Conservation (phyloP, 2,797 vertebrate species). For the Pelodytes ibericus region DNA sequence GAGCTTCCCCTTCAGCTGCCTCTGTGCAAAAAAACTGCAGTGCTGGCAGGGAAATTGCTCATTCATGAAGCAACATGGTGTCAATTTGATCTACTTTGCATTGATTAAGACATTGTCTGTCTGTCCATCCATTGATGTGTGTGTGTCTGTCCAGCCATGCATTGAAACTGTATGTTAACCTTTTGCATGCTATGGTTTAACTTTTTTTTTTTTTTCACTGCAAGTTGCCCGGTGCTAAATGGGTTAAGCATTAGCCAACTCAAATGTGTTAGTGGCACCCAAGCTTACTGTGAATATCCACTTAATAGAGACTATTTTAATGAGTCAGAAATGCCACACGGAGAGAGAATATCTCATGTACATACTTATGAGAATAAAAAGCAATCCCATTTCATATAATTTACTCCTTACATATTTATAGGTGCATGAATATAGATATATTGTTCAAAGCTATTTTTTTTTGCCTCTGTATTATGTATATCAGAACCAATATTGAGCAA, state of each 20-base stretch:
- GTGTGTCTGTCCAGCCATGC: too few species aligned
- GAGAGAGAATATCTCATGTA: constrained; percentile 17
- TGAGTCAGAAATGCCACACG: constrained; percentile 6
- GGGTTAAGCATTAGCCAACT: not conserved
- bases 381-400: constrained; percentile 17
- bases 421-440: constrained; percentile 20
- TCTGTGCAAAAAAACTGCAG: too few species aligned
- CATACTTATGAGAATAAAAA: constrained; percentile 21
- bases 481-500: not conserved
- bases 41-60: too few species aligned
- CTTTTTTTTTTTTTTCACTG: too few species aligned
- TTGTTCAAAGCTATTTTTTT: not conserved
- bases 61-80: too few species aligned
- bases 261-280: not conserved
- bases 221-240: not conserved
- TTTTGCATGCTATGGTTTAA: too few species aligned
- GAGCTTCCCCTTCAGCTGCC: too few species aligned
- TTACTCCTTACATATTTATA: constrained; percentile 22
- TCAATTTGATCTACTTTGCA: too few species aligned
- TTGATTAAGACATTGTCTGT: too few species aligned
- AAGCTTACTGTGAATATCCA: not conserved
- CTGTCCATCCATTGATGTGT: too few species aligned
- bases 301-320: constrained; percentile 13
- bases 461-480: not conserved
- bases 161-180: too few species aligned